These are phyloP conservation scores for Leiothrix lutea DNA, from an alignment of 2,113 vertebrate species.

Conservation along the genomic window DNA sequence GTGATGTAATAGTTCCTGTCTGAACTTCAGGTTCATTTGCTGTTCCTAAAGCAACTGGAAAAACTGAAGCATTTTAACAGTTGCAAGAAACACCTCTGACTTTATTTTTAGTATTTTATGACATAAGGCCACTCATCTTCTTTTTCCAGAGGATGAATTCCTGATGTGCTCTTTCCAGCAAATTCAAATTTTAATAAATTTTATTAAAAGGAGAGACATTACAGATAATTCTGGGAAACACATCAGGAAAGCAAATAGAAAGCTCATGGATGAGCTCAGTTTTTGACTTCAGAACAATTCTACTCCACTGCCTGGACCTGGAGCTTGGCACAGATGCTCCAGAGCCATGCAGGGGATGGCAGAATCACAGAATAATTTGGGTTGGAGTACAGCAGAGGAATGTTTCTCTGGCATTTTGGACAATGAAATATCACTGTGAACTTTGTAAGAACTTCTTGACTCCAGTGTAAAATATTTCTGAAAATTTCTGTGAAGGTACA, in stretches of 20 bases:
- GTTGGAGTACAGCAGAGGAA: not conserved
- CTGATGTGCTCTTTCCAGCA: not conserved
- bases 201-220: not conserved
- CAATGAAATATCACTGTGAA: not conserved
- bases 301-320: not conserved
- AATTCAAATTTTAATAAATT: not conserved
- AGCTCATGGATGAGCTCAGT: not conserved
- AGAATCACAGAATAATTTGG: not conserved
- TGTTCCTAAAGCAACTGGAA: not conserved
- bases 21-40: not conserved
- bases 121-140: not conserved
- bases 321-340: not conserved
- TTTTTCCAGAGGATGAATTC: not conserved
- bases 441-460: not conserved
- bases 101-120: not conserved
- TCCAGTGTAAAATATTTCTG: not conserved
- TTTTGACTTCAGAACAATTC: not conserved
- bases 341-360: not conserved
- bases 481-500: not conserved
- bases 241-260: not conserved
- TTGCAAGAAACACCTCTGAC: not conserved
- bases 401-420: not conserved
- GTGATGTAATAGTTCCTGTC: fast-evolving
- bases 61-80: not conserved
- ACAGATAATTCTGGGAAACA: not conserved